phyloP scores from a whole-genome alignment of 2,113 vertebrate genomes.

The Coreoperca whiteheadi region DNA sequence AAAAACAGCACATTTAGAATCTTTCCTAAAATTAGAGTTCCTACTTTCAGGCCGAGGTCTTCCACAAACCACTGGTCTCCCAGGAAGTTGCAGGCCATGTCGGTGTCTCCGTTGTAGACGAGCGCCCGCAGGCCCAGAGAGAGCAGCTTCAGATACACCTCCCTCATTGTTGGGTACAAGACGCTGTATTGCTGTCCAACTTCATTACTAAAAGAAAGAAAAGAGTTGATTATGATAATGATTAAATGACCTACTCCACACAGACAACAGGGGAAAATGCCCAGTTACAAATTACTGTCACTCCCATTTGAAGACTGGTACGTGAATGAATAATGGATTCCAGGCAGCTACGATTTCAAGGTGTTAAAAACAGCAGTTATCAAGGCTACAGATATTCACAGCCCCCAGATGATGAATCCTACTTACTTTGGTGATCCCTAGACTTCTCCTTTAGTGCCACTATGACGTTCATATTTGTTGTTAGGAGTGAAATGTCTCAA shows the following conservation, averaged over 20 bases:
- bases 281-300: background rate
- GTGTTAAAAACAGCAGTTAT: background rate
- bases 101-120: slow-evolving; percentile 86
- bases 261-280: background rate
- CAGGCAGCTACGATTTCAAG: background rate
- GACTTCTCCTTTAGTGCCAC: too few species aligned
- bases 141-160: slow-evolving; percentile 82
- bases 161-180: slow-evolving; percentile 75
- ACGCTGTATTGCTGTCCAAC: slow-evolving; percentile 70
- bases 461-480: too few species aligned
- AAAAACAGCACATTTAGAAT: background rate
- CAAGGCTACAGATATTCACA: background rate
- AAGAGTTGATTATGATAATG: background rate
- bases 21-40: background rate
- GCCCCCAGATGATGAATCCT: too few species aligned
- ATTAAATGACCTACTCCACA: background rate
- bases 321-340: background rate
- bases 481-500: too few species aligned
- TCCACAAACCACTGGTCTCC: slow-evolving; percentile 87
- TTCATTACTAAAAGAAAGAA: slow-evolving; percentile 62
- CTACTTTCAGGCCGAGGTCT: slow-evolving; percentile 78
- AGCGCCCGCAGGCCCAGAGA: slow-evolving; percentile 76
- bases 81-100: slow-evolving; percentile 88
- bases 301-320: background rate
- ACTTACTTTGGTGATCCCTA: too few species aligned